Evolutionary conservation across 2,888 invertebrate genomes (phyloP).

Genomic region (Tyria jacobaeae): DNA sequence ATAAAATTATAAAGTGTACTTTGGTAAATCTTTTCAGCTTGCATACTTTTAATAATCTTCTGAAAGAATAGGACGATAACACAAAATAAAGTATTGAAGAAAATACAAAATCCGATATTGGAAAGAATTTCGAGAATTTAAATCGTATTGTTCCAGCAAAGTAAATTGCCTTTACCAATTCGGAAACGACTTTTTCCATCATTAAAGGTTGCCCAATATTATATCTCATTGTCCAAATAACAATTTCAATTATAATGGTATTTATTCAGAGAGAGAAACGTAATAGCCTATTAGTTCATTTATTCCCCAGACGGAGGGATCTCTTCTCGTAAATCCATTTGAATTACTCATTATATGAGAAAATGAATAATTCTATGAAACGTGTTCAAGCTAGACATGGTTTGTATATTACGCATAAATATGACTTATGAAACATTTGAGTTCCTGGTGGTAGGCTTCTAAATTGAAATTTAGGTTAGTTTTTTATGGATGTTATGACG

Average conservation of each 20-base stretch:
- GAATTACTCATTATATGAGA: conserved; percentile 33
- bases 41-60: background rate
- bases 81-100: conserved; percentile 19
- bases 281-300: conserved; percentile 37
- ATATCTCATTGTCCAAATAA: conserved; percentile 42
- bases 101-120: conserved; percentile 29
- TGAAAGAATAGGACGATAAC: background rate
- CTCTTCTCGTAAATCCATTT: conserved; percentile 24
- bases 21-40: too few relatives aligned
- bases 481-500: too few relatives aligned
- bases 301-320: conserved; percentile 25
- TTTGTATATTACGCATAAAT: background rate
- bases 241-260: conserved; percentile 47
- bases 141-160: conserved; percentile 38
- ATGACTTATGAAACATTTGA: too few relatives aligned
- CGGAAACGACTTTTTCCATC: conserved; percentile 39
- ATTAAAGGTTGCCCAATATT: conserved; percentile 40
- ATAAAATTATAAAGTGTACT: too few relatives aligned
- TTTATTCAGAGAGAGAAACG: conserved; percentile 30
- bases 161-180: conserved; percentile 38
- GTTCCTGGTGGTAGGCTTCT: too few relatives aligned
- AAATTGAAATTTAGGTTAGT: too few relatives aligned
- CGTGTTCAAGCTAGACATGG: background rate
- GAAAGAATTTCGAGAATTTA: conserved; percentile 29
- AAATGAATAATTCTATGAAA: conserved; percentile 30